Percentiles rank a stretch among this genome's conserved stretches.
Evolutionary conservation across 1,140 invertebrate species (phyloP).

Genomic region (Neuroterus valhalla): DNA sequence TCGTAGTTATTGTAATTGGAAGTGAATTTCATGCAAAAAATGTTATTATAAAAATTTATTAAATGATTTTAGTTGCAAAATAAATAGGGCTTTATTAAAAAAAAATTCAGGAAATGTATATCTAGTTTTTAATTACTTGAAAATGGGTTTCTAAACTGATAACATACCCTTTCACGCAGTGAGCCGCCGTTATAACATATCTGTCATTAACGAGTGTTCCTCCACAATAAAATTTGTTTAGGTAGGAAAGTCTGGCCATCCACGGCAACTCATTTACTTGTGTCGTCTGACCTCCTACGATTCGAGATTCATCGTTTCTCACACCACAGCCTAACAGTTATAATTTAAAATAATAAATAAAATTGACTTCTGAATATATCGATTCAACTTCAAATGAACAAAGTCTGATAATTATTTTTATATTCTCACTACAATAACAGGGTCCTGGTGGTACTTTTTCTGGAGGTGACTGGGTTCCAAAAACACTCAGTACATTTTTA

Average conservation of each 20-base stretch:
- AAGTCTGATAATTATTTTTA: conserved; percentile 16
- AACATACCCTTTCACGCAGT: conserved; percentile 87
- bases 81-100: background rate
- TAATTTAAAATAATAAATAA: conserved; percentile 26
- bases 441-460: conserved; percentile 42
- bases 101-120: background rate
- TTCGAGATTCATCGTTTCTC: conserved; percentile 84
- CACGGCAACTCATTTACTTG: conserved; percentile 87
- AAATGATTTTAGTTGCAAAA: too few species aligned
- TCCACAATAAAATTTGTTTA: conserved; percentile 90
- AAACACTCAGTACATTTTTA: conserved; percentile 68
- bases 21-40: too few species aligned
- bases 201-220: conserved; percentile 87
- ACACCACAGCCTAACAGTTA: conserved; percentile 82
- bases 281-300: conserved; percentile 85
- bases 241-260: conserved; percentile 87
- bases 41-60: too few species aligned
- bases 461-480: conserved; percentile 65
- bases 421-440: conserved; percentile 69
- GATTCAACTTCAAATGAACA: background rate
- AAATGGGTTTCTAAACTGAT: background rate
- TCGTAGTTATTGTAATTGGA: too few species aligned
- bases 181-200: conserved; percentile 88
- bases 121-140: background rate
- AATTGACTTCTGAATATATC: conserved; percentile 14